phyloP scores from a whole-genome alignment of 2,113 vertebrate species.

The Lycaon pictus region DNA sequence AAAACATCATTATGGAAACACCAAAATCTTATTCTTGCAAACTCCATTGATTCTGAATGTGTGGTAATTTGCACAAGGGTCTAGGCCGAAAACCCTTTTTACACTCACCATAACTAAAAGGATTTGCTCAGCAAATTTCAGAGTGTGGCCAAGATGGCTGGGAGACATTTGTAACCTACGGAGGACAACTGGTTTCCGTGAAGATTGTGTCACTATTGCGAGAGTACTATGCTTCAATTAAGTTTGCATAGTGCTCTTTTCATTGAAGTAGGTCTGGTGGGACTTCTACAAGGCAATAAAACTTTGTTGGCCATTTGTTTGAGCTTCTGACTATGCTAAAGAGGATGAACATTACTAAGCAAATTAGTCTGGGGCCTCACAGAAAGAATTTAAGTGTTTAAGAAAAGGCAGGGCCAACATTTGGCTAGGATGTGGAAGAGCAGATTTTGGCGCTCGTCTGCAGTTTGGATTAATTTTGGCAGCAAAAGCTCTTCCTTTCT shows the following conservation, averaged over 20 bases:
- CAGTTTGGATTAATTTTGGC: background rate
- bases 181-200: background rate
- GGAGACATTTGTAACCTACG: background rate
- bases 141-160: background rate
- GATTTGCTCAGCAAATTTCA: background rate
- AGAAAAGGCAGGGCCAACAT: background rate
- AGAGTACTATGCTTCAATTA: background rate
- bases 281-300: constrained; percentile 35
- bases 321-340: constrained; percentile 46
- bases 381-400: background rate
- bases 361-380: constrained; percentile 49
- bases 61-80: background rate
- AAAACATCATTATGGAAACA: background rate
- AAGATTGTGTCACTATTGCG: background rate
- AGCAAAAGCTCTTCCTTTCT: constrained; percentile 9
- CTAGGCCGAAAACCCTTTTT: constrained; percentile 14
- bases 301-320: constrained; percentile 39
- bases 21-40: background rate
- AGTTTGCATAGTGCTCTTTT: constrained; percentile 59
- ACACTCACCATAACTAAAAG: background rate
- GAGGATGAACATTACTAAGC: constrained; percentile 5
- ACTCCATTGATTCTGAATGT: background rate
- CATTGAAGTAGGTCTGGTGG: constrained; percentile 12
- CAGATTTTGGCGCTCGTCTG: background rate
- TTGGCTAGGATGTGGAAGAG: background rate